Conservation (phyloP, 2,888 invertebrate species). For the Chymomyza procnemis region DNA sequence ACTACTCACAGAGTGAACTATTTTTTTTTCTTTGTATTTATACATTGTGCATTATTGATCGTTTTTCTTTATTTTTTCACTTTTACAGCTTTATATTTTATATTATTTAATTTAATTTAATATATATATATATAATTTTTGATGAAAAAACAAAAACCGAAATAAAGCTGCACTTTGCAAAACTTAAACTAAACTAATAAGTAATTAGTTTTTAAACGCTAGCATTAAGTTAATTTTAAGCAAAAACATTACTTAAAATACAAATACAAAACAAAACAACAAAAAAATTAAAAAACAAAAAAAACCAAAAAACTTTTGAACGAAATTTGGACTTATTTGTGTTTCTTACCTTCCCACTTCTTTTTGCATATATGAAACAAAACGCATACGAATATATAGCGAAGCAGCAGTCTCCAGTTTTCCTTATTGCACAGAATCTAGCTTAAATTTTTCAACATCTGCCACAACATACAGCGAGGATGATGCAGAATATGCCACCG, state of each 20-base stretch:
- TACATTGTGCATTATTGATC: neutral
- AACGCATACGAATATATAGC: slow-evolving; percentile 66
- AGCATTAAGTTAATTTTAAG: slow-evolving; percentile 56
- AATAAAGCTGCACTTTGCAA: slow-evolving; percentile 13
- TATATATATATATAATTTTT: neutral
- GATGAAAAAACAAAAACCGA: neutral
- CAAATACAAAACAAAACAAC: slow-evolving; percentile 32
- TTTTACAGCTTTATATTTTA: neutral
- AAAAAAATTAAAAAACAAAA: slow-evolving; percentile 17
- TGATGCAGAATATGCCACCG: slow-evolving; percentile 85
- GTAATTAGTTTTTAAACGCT: slow-evolving; percentile 32
- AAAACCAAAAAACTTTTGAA: slow-evolving; percentile 45
- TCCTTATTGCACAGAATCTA: slow-evolving; percentile 79
- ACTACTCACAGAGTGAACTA: slow-evolving; percentile 29
- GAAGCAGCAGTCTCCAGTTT: slow-evolving; percentile 79
- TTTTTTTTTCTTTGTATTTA: slow-evolving; percentile 21
- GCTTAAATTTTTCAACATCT: slow-evolving; percentile 84
- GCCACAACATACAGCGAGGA: slow-evolving; percentile 84
- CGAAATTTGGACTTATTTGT: slow-evolving; percentile 70
- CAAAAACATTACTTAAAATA: slow-evolving; percentile 65
- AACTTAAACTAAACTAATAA: slow-evolving; percentile 43
- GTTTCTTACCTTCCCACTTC: slow-evolving; percentile 68
- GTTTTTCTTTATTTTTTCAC: slow-evolving; percentile 1
- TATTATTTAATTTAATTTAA: slow-evolving; percentile 4
- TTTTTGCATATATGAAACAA: slow-evolving; percentile 63